Evolutionary conservation across 1,140 invertebrate genomes (phyloP), one percentile per base, ranked within the genome.

Genomic region (Drosophila albomicans): DNA sequence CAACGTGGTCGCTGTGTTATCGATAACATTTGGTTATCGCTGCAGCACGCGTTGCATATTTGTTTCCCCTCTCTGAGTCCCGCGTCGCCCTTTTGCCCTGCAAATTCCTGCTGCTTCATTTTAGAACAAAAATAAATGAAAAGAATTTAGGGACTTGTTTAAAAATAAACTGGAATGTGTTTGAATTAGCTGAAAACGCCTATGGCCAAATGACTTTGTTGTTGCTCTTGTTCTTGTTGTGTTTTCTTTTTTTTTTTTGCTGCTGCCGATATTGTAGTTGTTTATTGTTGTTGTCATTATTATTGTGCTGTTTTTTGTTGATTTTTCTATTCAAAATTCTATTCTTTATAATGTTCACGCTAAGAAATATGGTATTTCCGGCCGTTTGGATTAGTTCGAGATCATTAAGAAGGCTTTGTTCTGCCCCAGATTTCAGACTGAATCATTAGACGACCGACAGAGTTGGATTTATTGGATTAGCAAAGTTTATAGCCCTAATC

Each of bases 121-220:
- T 70, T 49, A 43, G 45, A 57, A 30, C 28, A 67, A 79, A 89
- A 89, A 89, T 89, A 89, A 81, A 79, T 85, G 28, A 51, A 54
- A 90, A 81, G 81, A 90, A 89, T 89, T 76, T 89, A 75, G 85
- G 81, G 81, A 81, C 69, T 76, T 79, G 75, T 74, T 89, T 81
- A 90, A 81, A 89, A 89, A 90, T 90, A 89, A 89, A 89, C 75
- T 90, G 85, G 85, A 90, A 89, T 89, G 85, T 81, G 76, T 81
- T 81, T 76, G 75, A 85, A 89, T 89, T 85, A 81, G 85, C 80
- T 76, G 64, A 78, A 62, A 67, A 74, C 38, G 64, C 68, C 57
- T 72, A 66, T 65, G 41, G 25, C 48, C 51, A 52, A 81, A 75
- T 69, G 73, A 69, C 52, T 65, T 75, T 88, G 73, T 73, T 84